Evolutionary conservation across 2,888 invertebrate species (phyloP).

Genomic region (Erpobdella octoculata): DNA sequence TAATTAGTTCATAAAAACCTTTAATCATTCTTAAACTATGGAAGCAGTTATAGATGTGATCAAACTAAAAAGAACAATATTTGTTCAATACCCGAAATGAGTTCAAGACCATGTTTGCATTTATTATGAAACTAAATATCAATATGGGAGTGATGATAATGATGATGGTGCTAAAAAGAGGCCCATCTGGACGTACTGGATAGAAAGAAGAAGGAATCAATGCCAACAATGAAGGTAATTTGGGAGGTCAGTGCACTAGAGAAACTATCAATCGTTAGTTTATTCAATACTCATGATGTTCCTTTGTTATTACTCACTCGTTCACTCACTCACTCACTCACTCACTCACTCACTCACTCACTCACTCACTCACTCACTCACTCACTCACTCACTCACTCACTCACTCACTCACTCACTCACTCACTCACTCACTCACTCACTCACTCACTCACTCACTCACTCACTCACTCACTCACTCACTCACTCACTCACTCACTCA

Average conservation of each 20-base stretch:
- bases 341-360: conserved; percentile 8
- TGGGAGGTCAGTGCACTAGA: not conserved
- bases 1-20: too few species aligned
- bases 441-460: not conserved
- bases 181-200: not conserved
- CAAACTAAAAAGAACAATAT: too few species aligned
- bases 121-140: too few species aligned
- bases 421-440: not conserved
- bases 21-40: too few species aligned
- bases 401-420: conserved; percentile 9
- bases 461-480: conserved; percentile 4
- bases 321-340: not conserved
- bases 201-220: not conserved
- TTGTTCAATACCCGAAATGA: too few species aligned
- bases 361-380: conserved; percentile 3
- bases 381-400: conserved; percentile 7
- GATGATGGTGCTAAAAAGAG: conserved; percentile 2
- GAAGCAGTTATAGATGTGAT: too few species aligned
- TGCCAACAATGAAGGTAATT: not conserved
- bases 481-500: too few species aligned
- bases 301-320: not conserved
- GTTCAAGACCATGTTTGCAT: too few species aligned
- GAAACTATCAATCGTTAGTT: not conserved
- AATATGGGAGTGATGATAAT: not conserved
- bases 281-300: not conserved